Base-by-base conservation (phyloP, 1,140 invertebrate species). In the Micrasema minimum region DNA sequence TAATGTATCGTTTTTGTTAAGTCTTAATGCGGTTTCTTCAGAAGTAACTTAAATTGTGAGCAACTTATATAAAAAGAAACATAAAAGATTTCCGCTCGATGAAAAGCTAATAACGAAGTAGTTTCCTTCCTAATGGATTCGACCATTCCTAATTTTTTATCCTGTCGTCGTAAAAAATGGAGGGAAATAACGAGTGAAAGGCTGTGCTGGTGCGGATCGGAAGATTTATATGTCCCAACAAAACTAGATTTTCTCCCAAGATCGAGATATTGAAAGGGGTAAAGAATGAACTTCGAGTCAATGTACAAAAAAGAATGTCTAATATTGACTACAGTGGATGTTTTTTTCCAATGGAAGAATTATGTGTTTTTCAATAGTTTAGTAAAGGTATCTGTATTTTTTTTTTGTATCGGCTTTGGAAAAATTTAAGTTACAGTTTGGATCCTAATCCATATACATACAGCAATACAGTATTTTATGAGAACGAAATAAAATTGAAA, bases 111-210 rank as follows among this genome's bases (percentile, higher is more conserved):
- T 57, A 57, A 57, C 23, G 23, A 57, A 57, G 53, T 57, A 12
- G 23, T 57, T 57, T 57, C 53, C 18, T 35, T 11, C 23, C 18
- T 57, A 64, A 64, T 64, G 59, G 59, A 64, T 64, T 46, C 55
- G 37, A 38, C 55, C 55, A 38, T 59, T 59, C 20, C 55, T 43
- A 59, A 43, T 64, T 64, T 64, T 64, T 64, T 64, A 48, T 46
- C 0, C n/a, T 46, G 41, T 64, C 41, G 20, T 46, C 11, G 61
- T 12, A 35, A 64, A 45, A 35, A 48, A 26, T 6, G 55, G 20
- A n/a, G 22, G 61, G 50, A 55, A 67, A 67, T 57, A 57, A 67
- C 11, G 55, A 67, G 41, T 55, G 55, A 59, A 41, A 41, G 65
- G 65, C 20, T 67, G 48, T 67, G 55, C 55, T 26, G 65, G 50